Evolutionary conservation across 1,140 invertebrate species (phyloP), one percentile per base, ranked within the genome.

Genomic region (Ips typographus): DNA sequence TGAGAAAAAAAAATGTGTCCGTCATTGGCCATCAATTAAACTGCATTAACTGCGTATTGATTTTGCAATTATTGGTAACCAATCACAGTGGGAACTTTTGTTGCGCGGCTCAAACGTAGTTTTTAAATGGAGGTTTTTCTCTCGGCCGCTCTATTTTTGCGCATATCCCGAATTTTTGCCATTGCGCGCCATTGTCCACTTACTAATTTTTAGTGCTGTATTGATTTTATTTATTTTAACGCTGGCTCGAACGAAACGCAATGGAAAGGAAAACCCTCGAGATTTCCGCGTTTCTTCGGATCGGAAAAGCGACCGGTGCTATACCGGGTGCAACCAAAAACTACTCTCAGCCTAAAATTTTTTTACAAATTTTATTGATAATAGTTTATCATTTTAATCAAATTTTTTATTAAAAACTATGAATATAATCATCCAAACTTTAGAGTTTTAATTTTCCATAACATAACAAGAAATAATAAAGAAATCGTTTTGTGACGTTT

Each of bases 51-150:
- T 64, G 71, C 71, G 78, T 80, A 80, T 80, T 80, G 79, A 80
- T 80, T 80, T 80, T 80, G 77, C 77, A 80, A 80, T 80, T 80
- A 80, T 80, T 75, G 79, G 72, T 72, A 80, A 80, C 79, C 79
- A 80, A 80, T 80, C 77, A 79, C 73, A 77, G 74, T 73, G 78
- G 75, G 77, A 77, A 74, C 79, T 79, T 78, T 80, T 78, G 72
- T 76, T 75, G 71, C 74, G 69, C 74, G 74, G 61, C 57, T 68
- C 57, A 72, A 72, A 75, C 70, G 72, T 77, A 77, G 76, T 78
- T 77, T 78, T 77, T 77, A 74, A 76, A 75, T 70, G 55, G 63
- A 37, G 43, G 56, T 55, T 73, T 78, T 75, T 78, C 61, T 49
- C 42, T 40, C 7, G 42, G n/a, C 40, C 66, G 58, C 66, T 77